These are phyloP conservation scores for Mactra quadrangularis DNA, from an alignment of 1,140 invertebrate genomes.

Conservation along the genomic window DNA sequence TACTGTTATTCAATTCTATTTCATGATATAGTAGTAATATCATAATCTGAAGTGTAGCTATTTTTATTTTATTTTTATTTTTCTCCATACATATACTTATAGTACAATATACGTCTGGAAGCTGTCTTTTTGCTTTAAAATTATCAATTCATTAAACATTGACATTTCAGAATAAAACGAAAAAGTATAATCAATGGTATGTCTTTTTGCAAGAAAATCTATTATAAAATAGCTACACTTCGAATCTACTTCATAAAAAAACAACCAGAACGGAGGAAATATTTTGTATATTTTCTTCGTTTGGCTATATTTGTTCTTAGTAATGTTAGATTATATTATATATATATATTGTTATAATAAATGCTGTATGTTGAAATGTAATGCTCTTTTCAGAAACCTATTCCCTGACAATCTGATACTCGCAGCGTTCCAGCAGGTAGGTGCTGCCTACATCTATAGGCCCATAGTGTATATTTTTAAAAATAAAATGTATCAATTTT, in stretches of 20 bases:
- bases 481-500: slow-evolving; percentile 23
- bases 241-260: not conserved
- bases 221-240: too few species aligned
- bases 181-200: too few species aligned
- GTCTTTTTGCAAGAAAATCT: too few species aligned
- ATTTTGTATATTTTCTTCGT: not conserved
- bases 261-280: not conserved
- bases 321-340: not conserved
- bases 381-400: slow-evolving; percentile 62
- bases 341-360: not conserved
- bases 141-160: too few species aligned
- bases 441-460: not conserved
- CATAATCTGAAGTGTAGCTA: too few species aligned
- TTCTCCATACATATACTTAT: too few species aligned
- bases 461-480: not conserved
- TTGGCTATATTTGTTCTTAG: not conserved
- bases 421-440: slow-evolving; percentile 65
- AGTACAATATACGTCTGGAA: too few species aligned
- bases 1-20: too few species aligned
- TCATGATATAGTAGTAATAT: too few species aligned
- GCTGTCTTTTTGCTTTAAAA: too few species aligned
- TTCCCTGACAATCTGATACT: slow-evolving; percentile 67
- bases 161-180: too few species aligned
- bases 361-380: slow-evolving; percentile 9
- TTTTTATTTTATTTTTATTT: too few species aligned